Percentiles rank a stretch among this genome's conserved stretches.
phyloP scores from a whole-genome alignment of 2,888 invertebrate genomes.

The Thera britannica region DNA sequence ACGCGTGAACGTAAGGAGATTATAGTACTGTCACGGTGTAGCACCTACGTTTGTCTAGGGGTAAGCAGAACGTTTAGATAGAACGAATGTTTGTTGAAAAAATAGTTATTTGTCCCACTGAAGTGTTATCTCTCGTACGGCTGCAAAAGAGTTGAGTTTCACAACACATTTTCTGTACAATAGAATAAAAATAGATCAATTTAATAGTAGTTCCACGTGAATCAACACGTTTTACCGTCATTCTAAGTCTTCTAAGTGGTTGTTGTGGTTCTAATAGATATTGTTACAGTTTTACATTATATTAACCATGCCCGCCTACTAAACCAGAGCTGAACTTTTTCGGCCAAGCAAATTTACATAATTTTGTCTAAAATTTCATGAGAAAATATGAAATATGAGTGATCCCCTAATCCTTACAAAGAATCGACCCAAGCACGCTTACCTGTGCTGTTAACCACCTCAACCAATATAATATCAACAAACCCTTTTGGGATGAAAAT shows the following conservation, averaged over 20 bases:
- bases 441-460: constrained; percentile 48
- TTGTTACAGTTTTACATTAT: background rate
- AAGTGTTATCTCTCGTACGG: too few species aligned
- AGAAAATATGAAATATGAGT: background rate
- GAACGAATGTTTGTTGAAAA: background rate
- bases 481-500: constrained; percentile 53
- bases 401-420: constrained; percentile 13
- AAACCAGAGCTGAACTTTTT: background rate
- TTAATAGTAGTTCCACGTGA: too few species aligned
- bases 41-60: constrained; percentile 18
- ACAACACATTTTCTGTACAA: too few species aligned
- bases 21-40: constrained; percentile 23
- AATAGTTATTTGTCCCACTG: background rate
- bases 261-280: too few species aligned
- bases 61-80: background rate
- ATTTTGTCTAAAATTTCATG: background rate
- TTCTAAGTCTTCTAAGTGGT: too few species aligned
- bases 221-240: too few species aligned
- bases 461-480: constrained; percentile 49
- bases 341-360: background rate
- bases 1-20: constrained; percentile 36
- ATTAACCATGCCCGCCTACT: background rate
- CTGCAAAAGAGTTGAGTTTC: too few species aligned
- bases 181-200: too few species aligned
- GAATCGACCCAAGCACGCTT: constrained; percentile 24